Base-by-base conservation (phyloP, 2,113 vertebrate species). In the Planiliza haematocheilus region DNA sequence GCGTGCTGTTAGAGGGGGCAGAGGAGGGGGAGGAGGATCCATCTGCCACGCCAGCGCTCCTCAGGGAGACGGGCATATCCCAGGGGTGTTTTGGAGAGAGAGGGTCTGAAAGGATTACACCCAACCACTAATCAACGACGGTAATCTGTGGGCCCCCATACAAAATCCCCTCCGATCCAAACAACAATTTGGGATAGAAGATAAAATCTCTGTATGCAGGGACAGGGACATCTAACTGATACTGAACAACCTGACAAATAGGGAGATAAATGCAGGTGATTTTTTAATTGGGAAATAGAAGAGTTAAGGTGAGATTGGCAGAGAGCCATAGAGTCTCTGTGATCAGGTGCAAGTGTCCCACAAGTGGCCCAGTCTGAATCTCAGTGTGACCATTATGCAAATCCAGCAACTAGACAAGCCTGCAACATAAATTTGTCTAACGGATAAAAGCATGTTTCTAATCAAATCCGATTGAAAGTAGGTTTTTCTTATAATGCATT, bases 21-120 rank as follows among this genome's bases (percentile, higher is more conserved):
- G 38, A 49, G 39, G 56, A 67, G 83, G 89, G 83, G 92, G 84
- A 73, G 89, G 90, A 81, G 90, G 86, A 76, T 93, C 93, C 94
- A 94, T 94, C 94, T 94, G 94, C 93, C 93, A 93, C 45, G 88
- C 88, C 88, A 86, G 79, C 57, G 83, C 90, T 93, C 93, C 92
- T 90, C 68, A 62, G 94, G 93, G 93, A 93, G 82, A 89, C 75
- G 77, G 89, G 86, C 83, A 91, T 92, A 89, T 93, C 94, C 93
- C 93, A 84, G 84, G 93, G 93, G 93, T 92, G 87, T 90, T 92
- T 89, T 89, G 90, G 79, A 88, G 85, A 86, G 87, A 88, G 90
- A 83, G 74, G 86, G 85, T 72, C 92, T 94, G 93, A 95, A 94
- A 93, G 93, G 93, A 94, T 93, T 92, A 93, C 92, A 91, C 90